These are phyloP conservation scores for Pyrgilauda ruficollis DNA, from an alignment of 2,113 vertebrate species.

Conservation along the genomic window DNA sequence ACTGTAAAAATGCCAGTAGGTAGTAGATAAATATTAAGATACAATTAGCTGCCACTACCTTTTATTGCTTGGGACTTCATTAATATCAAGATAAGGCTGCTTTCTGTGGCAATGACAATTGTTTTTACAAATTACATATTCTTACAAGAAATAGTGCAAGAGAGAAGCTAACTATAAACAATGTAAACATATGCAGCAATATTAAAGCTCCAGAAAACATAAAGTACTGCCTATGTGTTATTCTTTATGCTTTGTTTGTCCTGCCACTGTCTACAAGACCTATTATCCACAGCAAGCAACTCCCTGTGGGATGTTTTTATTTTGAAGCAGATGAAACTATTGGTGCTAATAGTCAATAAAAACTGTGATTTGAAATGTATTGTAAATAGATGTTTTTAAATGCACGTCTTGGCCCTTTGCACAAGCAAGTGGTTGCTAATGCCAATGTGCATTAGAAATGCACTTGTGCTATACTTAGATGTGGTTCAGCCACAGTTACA, in stretches of 20 bases:
- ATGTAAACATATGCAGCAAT: neutral
- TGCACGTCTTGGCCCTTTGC: neutral
- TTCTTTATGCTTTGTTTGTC: neutral
- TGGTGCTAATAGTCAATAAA: neutral
- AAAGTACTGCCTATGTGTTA: neutral
- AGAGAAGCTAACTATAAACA: neutral
- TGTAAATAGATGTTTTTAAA: constrained; percentile 19
- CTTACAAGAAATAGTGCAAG: neutral
- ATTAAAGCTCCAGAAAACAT: neutral
- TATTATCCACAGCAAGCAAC: neutral
- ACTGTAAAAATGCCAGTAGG: constrained; percentile 25
- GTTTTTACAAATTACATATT: neutral
- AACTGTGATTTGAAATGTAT: neutral
- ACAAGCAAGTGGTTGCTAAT: constrained; percentile 8
- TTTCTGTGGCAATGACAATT: neutral
- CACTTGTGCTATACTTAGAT: constrained; percentile 48
- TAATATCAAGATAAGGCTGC: neutral
- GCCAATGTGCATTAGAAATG: constrained; percentile 21
- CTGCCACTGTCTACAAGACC: neutral
- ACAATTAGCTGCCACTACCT: neutral
- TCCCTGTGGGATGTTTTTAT: neutral
- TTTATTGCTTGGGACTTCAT: neutral
- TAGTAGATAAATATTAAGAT: constrained; percentile 31
- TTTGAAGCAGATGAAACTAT: neutral
- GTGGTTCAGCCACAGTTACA: constrained; percentile 42